These are phyloP conservation scores for Sisor rabdophorus DNA, from an alignment of 2,113 vertebrate species.

Conservation along the genomic window DNA sequence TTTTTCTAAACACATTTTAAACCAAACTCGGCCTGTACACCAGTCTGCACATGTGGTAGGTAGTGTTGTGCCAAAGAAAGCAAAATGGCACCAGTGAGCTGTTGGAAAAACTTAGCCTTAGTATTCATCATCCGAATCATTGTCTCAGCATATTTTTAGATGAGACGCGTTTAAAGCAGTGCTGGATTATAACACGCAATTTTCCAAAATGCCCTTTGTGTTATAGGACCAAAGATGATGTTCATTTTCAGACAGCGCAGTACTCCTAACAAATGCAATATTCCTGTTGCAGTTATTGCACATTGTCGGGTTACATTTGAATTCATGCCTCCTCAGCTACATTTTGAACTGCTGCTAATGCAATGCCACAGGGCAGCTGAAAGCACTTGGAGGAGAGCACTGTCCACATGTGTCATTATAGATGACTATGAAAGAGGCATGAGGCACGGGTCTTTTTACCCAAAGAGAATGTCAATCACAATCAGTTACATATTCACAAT, in stretches of 20 bases:
- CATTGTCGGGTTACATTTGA: background rate
- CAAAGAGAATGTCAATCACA: background rate
- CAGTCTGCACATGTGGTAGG: conserved; percentile 22
- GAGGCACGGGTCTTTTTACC: background rate
- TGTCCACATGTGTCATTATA: background rate
- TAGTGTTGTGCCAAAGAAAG: conserved; percentile 39
- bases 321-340: background rate
- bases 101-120: conserved; percentile 17
- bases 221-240: background rate
- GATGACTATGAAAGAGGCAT: background rate
- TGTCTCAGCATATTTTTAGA: background rate
- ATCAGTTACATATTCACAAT: background rate
- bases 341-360: background rate
- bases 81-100: conserved; percentile 38
- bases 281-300: background rate
- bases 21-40: conserved; percentile 34
- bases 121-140: conserved; percentile 17
- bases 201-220: background rate
- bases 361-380: conserved; percentile 7
- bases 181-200: background rate
- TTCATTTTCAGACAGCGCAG: background rate
- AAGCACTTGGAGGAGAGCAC: conserved; percentile 11
- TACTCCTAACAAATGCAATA: background rate
- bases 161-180: background rate
- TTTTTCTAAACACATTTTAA: background rate